Evolutionary conservation across 2,888 invertebrate genomes (phyloP), one percentile per base, ranked within the genome.

Genomic region (Kuschelorhynchus macadamiae): DNA sequence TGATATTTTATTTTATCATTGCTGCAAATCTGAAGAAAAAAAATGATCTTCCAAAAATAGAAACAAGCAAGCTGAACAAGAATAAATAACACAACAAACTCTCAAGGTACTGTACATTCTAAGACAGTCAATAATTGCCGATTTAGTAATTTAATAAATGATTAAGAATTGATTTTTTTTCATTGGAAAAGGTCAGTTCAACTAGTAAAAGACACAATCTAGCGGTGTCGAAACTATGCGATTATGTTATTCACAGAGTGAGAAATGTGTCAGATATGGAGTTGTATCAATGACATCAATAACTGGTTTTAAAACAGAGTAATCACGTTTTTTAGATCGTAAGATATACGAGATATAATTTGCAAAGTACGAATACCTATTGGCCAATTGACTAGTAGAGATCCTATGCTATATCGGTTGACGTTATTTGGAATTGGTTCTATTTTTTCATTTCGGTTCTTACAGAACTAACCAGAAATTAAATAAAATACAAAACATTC

Each of bases 121-220:
- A 59, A 66, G 39, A 18, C 53, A 60, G 25, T 17, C 52, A 59
- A 59, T 60, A 66, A 59, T 66, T 60, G 39, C 66, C 59, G 53
- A 66, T 66, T 66, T 53, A 46, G 65, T 65, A 66, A 66, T 66
- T 66, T 66, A 65, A 65, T 59, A 65, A 65, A 59, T 53, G 60
- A 66, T 60, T 59, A 65, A 46, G 47, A 42, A 44, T 25, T n/a
- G 59, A 59, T 47, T 66, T 57, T 66, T 66, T 53, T 61, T 39
- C 25, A 21, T 41, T 56, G 5, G 42, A 41, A 66, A 66, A 66
- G 66, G 66, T 66, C 66, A 66, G 53, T 53, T 42, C 59, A 18
- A 60, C 41, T 17, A 30, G 56, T 18, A 14, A 17, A 20, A 63
- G 63, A 41, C 56, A 56, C 64, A 56, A 64, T 64, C 64, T 55